Base-by-base conservation (phyloP, 2,797 vertebrate species). In the Gobionotothen gibberifrons region DNA sequence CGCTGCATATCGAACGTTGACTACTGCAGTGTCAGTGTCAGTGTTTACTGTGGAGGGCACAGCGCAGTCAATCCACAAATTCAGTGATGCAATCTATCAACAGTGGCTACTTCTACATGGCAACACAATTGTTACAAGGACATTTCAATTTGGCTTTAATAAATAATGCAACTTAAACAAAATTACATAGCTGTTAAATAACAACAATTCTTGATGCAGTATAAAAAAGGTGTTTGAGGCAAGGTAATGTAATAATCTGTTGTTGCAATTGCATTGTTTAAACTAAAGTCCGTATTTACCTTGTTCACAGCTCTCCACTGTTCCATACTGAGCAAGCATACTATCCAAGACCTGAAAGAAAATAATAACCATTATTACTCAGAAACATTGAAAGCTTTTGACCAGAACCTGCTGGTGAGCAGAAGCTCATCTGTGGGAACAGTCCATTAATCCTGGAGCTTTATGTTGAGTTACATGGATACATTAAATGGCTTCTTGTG, bases 241-340 rank as follows among this genome's bases (percentile, higher is more conserved):
- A 19, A 39, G 22, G 29, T 47, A 26, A 10, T 13, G 42, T 29
- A 74, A 65, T 22, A 57, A 17, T 9, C 58, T 22, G 53, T 39
- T 22, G 21, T 43, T 29, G 7, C 56, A 69, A 43, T n/a, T 53
- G 32, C 2, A 55, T 61, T 78, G 21, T 22, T 46, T 32, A 62
- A 39, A 53, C 2, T 47, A 55, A 7, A 3, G 29, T 40, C 2
- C 5, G 15, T 47, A 26, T 76, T 83, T 90, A 99, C 98, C 98
- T 99, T 99, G 98, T 94, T 99, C 97, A 95, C 98, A 99, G 95
- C 94, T 98, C 91, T 99, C 98, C 91, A 99, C 98, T 79, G 96
- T 92, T 90, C 98, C 98, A 90, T 99, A 99, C 85, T 99, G 97
- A 83, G 96, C 97, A 88, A 99, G 94, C 92, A 98, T 96, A 86